Base-by-base conservation (phyloP, 1,140 invertebrate genomes). In the Colletes latitarsis region DNA sequence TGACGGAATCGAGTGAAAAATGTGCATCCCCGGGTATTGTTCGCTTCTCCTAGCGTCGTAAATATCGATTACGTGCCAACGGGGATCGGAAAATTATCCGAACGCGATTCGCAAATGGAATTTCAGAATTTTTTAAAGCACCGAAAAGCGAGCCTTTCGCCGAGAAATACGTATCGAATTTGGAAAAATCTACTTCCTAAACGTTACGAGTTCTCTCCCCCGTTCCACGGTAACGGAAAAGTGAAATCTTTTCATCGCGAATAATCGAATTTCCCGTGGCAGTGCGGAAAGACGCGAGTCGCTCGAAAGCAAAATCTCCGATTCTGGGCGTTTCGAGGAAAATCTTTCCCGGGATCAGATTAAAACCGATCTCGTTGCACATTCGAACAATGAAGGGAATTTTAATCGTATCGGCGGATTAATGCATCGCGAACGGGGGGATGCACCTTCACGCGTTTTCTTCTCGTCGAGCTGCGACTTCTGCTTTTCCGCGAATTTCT, bases 1-100 rank as follows among this genome's bases (percentile, higher is more conserved):
- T 19, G 39, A 55, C 58, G 15, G 9, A 9, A 10, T 10, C 15
- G 58, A 53, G 46, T 78, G 77, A 78, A 64, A 46, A 72, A 78
- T 73, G 41, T 72, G 49, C 46, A 43, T n/a, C 69, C 58, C 19
- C 52, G 19, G 39, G 53, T 64, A 21, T 53, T 19, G n/a, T 30
- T 49, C 15, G 21, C 14, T 39, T 69, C 6, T 30, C 30, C 14
- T 55, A 19, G 19, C 46, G n/a, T 49, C 21, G 8, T 49, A 58
- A 30, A 49, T 68, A 77, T 68, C 41, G 75, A 60, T 62, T 43
- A 15, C 3, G 9, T 52, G 6, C 41, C 15, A 12, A n/a, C 17
- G 64, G n/a, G 64, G 5, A 63, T 63, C 60, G 60, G 39, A 43
- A 12, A 66, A 66, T 66, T 46, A 19, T 43, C 17, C 1, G 10